Conservation (phyloP, 2,888 invertebrate species). For the Cerceris rybyensis region DNA sequence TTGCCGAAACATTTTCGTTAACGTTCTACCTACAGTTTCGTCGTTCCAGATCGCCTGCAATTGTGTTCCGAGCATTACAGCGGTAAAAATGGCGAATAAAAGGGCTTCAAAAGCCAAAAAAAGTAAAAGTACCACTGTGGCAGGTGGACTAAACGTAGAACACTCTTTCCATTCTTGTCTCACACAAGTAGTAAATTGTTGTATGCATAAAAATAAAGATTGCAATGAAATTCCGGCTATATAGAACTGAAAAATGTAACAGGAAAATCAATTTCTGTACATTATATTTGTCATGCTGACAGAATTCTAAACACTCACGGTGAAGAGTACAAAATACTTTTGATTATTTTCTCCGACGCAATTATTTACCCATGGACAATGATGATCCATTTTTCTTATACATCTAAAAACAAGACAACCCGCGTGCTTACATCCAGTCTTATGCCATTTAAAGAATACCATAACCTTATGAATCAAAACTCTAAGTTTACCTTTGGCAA, state of each 20-base stretch:
- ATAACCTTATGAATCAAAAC: neutral
- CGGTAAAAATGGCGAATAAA: constrained; percentile 98
- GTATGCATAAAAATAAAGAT: constrained; percentile 94
- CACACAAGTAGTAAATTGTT: constrained; percentile 97
- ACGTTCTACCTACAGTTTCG: constrained; percentile 89
- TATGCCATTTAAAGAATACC: neutral
- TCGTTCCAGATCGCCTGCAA: constrained; percentile 99
- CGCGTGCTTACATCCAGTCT: neutral
- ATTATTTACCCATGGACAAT: constrained; percentile 99
- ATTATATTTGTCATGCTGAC: neutral
- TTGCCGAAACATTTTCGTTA: neutral
- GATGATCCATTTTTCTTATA: constrained; percentile 93
- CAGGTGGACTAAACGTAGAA: constrained; percentile 96
- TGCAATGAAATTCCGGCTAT: constrained; percentile 98
- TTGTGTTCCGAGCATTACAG: constrained; percentile 98
- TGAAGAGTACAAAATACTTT: constrained; percentile 99
- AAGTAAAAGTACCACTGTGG: constrained; percentile 95
- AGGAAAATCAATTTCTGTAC: constrained; percentile 29
- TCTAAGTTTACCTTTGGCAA: constrained; percentile 89
- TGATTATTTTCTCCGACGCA: constrained; percentile 99
- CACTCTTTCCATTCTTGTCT: constrained; percentile 97
- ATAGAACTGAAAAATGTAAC: constrained; percentile 90
- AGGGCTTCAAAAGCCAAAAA: constrained; percentile 97
- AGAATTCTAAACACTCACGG: constrained; percentile 85
- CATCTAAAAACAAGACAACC: constrained; percentile 83